Evolutionary conservation across 2,113 vertebrate genomes (phyloP), one percentile per base, ranked within the genome.

Genomic region (Sialia sialis): DNA sequence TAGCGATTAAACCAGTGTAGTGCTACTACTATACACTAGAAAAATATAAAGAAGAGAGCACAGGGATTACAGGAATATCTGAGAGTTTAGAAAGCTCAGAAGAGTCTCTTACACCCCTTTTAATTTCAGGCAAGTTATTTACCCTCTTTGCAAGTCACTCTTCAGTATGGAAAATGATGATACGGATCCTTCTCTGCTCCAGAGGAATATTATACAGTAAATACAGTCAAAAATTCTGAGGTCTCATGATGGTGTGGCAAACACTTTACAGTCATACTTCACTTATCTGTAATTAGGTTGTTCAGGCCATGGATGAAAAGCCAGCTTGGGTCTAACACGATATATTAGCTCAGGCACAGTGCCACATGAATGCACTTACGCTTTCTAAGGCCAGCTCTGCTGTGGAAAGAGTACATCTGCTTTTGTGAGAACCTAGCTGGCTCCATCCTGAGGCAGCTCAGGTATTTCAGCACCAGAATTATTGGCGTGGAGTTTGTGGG

Each of bases 361-460:
- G 38, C 84, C 86, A 89, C 14, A 4, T 25, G 63, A 84, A 69
- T 26, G 41, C 54, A 66, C 72, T 36, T 86, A 49, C 1, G 6
- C 32, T 81, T 93, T 51, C 60, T 34, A 51, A 58, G 54, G 86
- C 63, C 91, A 80, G 91, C 49, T 88, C 41, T 92, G 76, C 76
- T 58, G 68, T 66, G 72, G 80, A 88, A 90, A 60, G 68, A 80
- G 69, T 34, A 69, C 89, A 94, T 95, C 76, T 92, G 94, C 93
- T 91, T 95, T 89, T 89, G 59, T 91, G 77, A 81, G 84, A 86
- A 64, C 68, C 64, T 73, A 69, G 80, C 83, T 89, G 93, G 89
- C 91, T 96, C 93, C 82, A 80, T 88, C 93, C 83, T 1, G 67
- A 93, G 91, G 89, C 93, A 90, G 93, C 63, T 93, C 93, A 95